phyloP scores from a whole-genome alignment of 2,888 invertebrate species.

The Stomorhina lunata region DNA sequence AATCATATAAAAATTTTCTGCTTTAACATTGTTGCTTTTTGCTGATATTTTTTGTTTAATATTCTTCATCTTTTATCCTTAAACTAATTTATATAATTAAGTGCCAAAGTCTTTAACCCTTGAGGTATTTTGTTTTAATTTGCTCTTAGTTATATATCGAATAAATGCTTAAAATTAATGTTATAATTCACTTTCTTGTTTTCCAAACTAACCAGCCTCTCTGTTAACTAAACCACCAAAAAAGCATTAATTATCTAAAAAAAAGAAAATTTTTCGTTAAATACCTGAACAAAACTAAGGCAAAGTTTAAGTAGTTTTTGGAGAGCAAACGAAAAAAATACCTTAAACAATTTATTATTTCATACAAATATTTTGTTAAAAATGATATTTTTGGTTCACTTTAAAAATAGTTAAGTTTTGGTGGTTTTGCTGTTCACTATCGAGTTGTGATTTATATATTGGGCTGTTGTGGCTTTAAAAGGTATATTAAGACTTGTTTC shows the following conservation, averaged over 20 bases:
- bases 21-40: conserved; percentile 4
- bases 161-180: conserved; percentile 49
- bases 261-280: conserved; percentile 14
- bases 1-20: not conserved
- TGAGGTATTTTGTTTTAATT: conserved; percentile 57
- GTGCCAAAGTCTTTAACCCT: conserved; percentile 61
- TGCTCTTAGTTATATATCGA: not conserved
- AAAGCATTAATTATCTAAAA: conserved; percentile 55
- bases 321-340: no score
- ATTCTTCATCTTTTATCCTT: conserved; percentile 2
- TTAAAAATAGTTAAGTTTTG: not conserved
- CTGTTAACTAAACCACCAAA: not conserved
- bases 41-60: not conserved
- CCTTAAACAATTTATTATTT: conserved; percentile 6
- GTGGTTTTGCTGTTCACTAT: conserved; percentile 13
- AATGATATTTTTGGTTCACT: not conserved
- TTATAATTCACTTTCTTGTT: conserved; percentile 58
- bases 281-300: not conserved
- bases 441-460: conserved; percentile 65
- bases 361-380: not conserved
- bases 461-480: conserved; percentile 63
- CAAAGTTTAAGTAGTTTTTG: no score
- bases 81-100: conserved; percentile 61
- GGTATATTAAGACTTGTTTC: conserved; percentile 66
- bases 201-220: conserved; percentile 33